Percentiles rank a stretch among this genome's conserved stretches.
These are phyloP conservation scores for Hepsetus odoe DNA, from an alignment of 2,113 vertebrate genomes.

Conservation along the genomic window DNA sequence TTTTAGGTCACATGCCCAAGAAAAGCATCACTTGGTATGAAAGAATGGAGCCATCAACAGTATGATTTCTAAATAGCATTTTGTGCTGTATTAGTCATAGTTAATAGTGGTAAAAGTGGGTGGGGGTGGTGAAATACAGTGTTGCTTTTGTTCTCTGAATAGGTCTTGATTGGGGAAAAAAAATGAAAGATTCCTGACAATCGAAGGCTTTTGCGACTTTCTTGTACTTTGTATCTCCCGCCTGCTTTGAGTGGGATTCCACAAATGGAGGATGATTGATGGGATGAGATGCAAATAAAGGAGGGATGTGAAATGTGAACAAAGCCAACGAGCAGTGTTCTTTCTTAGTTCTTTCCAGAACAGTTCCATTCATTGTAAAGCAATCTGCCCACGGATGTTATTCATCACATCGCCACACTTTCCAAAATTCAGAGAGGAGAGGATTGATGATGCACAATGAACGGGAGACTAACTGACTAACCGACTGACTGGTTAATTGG, in stretches of 20 bases:
- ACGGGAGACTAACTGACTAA: no score
- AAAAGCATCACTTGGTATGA: conserved; percentile 41
- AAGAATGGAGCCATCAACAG: conserved; percentile 75
- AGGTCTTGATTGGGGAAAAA: conserved; percentile 60
- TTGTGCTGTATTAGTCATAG: conserved; percentile 82
- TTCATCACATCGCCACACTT: conserved; percentile 44
- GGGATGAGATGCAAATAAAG: conserved; percentile 59
- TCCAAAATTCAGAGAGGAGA: neutral
- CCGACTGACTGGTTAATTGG: neutral
- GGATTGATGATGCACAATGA: no score
- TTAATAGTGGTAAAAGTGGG: conserved; percentile 75
- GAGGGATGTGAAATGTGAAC: conserved; percentile 50
- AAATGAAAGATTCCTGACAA: conserved; percentile 66
- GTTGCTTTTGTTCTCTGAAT: conserved; percentile 64
- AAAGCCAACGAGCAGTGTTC: conserved; percentile 53
- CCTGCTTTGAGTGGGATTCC: conserved; percentile 62
- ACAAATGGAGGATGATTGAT: conserved; percentile 67
- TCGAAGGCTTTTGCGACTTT: conserved; percentile 70
- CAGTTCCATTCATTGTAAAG: conserved; percentile 53
- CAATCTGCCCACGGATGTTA: conserved; percentile 57
- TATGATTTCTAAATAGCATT: conserved; percentile 79
- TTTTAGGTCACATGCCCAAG: no score
- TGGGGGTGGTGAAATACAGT: conserved; percentile 69
- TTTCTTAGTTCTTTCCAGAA: conserved; percentile 50
- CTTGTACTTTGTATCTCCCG: conserved; percentile 73